A percentile compares a stretch with the other conserved stretches of the same genome.
phyloP scores from a whole-genome alignment of 2,113 vertebrate species.

The Caranx ignobilis region DNA sequence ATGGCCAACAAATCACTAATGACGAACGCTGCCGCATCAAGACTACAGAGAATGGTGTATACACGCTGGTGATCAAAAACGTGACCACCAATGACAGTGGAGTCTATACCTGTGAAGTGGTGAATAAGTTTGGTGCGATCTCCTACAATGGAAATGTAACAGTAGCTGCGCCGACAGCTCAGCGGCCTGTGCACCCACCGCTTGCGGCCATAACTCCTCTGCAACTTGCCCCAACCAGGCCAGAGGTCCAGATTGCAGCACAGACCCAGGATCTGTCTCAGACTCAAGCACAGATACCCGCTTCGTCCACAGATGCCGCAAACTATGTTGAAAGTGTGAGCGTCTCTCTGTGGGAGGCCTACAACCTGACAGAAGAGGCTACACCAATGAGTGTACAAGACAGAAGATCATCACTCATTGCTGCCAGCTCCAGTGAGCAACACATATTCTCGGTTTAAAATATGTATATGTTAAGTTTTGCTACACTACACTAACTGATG shows the following conservation, averaged over 20 bases:
- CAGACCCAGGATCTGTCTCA: constrained; percentile 23
- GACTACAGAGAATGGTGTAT: constrained; percentile 85
- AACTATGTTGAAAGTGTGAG: constrained; percentile 78
- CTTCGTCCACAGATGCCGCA: constrained; percentile 60
- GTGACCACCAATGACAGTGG: constrained; percentile 86
- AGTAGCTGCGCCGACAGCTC: constrained; percentile 59
- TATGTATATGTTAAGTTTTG: not conserved
- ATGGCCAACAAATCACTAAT: constrained; percentile 82
- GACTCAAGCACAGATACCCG: not conserved
- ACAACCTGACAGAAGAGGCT: constrained; percentile 76
- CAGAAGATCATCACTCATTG: constrained; percentile 72
- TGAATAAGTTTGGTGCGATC: constrained; percentile 88
- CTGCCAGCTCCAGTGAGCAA: constrained; percentile 78
- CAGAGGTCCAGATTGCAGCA: constrained; percentile 22
- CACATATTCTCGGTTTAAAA: not conserved
- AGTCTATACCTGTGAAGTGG: constrained; percentile 90
- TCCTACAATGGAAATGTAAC: constrained; percentile 90
- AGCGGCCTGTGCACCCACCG: constrained; percentile 55
- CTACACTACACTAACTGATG: not conserved
- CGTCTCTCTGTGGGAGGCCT: constrained; percentile 78
- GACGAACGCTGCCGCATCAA: constrained; percentile 85
- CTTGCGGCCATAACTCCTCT: constrained; percentile 74
- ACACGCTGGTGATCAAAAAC: constrained; percentile 87
- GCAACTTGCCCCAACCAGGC: constrained; percentile 49
- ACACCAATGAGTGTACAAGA: constrained; percentile 60